Evolutionary conservation across 2,797 vertebrate species (phyloP), one percentile per base, ranked within the genome.

Genomic region (Chrosomus eos): DNA sequence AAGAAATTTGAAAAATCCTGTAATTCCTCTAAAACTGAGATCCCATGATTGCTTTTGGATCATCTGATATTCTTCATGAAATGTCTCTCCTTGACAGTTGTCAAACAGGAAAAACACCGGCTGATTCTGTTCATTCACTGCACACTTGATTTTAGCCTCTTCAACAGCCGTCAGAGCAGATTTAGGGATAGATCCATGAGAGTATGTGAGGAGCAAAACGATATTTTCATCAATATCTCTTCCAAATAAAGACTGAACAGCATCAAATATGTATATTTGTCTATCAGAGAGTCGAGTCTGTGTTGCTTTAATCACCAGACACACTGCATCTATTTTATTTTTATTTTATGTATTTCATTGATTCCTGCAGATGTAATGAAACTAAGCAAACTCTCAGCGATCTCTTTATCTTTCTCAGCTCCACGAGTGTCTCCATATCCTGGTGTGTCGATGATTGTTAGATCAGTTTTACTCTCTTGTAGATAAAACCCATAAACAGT

Each of bases 301-400:
- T 0, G 9, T 3, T 78, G 55, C 4, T 0, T 26, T 85, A n/a
- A 88, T 53, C 11, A 77, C 79, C 36, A 83, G 38, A 55, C 68
- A 85, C 8, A 88, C 87, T 43, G 81, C 86, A 85, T 88, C 0
- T 13, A 66, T 4, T n/a, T n/a, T n/a, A n/a, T n/a, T n/a, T n/a
- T n/a, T n/a, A n/a, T n/a, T n/a, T n/a, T n/a, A n/a, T n/a, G n/a
- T n/a, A n/a, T n/a, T 64, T 79, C 3, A 45, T 45, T 0, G 5
- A 79, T 11, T 28, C 21, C 18, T 14, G 1, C 26, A 60, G 64
- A 87, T 84, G 2, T 38, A 38, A 1, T 7, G 21, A 45, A 73
- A 5, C 0, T 71, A 0, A 28, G 7, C 7, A 85, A 85, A 71
- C 9, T 78, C 51, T 0, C 36, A 0, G 38, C 1, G 0, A 79